Evolutionary conservation across 2,113 vertebrate species (phyloP), one percentile per base, ranked within the genome.

Genomic region (Muntiacus reevesi): DNA sequence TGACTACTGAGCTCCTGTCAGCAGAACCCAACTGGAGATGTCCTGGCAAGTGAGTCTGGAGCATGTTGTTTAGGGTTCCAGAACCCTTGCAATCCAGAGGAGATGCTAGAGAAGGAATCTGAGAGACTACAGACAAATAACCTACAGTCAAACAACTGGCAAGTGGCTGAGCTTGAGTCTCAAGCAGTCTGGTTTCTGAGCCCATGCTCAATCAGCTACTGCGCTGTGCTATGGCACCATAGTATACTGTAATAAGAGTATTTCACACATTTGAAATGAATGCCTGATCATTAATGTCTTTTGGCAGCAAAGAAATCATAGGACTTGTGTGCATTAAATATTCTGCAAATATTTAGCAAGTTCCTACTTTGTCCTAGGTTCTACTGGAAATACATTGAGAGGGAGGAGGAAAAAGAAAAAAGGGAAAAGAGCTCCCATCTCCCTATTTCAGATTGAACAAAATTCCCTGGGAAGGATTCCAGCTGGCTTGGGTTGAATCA

Each of bases 401-500:
- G 55, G 25, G 27, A 78, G 11, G 13, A 36, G 7, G 16, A 40
- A 36, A 45, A 17, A 59, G 19, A 71, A 89, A 74, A 88, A 9
- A 79, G n/a, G 57, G 7, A 54, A 47, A 23, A 85, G 4, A 47
- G 19, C 47, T 64, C 27, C 16, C 86, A 91, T 81, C 40, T 93
- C 54, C 59, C 47, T 36, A 5, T 87, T 62, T 55, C 45, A 92
- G 47, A 36, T 4, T 87, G 88, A 76, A 86, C 40, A 47, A 64
- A 79, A 79, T 95, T 93, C 55, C 87, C 50, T 83, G 71, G 71
- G 87, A 96, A 92, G 50, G 71, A 79, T 62, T 97, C 71, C 64
- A 59, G 19, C 43, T 71, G 89, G 67, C 85, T 93, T 93, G 62
- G 33, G 43, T 78, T 95, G 74, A 97, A 76, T 90, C 79, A 27